These are phyloP conservation scores for Pachyramphus minor DNA, from an alignment of 2,113 vertebrate species.

Conservation along the genomic window DNA sequence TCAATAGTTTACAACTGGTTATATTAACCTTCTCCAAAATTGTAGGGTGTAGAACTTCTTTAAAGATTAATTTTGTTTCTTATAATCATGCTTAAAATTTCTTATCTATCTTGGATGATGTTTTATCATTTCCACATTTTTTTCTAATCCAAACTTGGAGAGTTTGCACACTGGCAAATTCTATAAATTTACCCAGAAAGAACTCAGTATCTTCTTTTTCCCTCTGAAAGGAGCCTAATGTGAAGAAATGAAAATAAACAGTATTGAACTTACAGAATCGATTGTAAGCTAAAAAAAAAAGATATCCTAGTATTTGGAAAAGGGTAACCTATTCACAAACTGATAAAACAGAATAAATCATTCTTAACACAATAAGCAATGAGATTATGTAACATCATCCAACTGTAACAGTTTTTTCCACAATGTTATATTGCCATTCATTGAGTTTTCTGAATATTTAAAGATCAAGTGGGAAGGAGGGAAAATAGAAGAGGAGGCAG, in stretches of 20 bases:
- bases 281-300: not conserved
- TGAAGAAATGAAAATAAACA: not conserved
- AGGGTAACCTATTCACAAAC: not conserved
- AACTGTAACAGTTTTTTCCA: not conserved
- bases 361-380: conserved; percentile 9
- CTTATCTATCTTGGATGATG: not conserved
- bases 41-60: not conserved
- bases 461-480: not conserved
- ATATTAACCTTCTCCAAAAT: not conserved
- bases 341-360: conserved; percentile 3
- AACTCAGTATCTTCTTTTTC: not conserved
- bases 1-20: not conserved
- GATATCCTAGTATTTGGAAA: not conserved
- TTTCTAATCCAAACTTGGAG: not conserved
- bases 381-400: not conserved
- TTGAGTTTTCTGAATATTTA: conserved; percentile 22
- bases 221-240: not conserved
- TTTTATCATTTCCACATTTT: conserved; percentile 28
- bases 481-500: not conserved
- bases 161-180: not conserved
- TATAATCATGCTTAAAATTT: not conserved
- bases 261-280: not conserved
- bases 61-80: not conserved
- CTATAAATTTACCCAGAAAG: not conserved
- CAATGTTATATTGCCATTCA: not conserved